Evolutionary conservation across 2,797 vertebrate species (phyloP).

Genomic region (Lepidocolaptes lacrymiger): DNA sequence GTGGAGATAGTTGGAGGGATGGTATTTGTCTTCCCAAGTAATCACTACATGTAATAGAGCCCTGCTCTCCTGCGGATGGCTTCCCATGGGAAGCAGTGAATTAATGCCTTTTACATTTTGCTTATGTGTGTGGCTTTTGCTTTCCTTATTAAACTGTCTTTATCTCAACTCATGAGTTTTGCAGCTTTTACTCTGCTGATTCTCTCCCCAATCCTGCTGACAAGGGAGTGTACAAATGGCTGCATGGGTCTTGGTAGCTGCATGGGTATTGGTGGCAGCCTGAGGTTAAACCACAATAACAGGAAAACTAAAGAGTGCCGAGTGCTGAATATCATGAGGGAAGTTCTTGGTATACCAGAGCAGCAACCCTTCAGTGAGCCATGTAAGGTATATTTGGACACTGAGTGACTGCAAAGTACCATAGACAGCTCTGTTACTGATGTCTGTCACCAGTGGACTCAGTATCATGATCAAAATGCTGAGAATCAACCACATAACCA

Average conservation of each 20-base stretch:
- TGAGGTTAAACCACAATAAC: not conserved
- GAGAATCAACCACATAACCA: not conserved
- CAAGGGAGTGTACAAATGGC: not conserved
- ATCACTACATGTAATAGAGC: fast-evolving
- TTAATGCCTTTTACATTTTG: not conserved
- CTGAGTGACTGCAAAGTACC: not conserved
- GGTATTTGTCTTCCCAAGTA: not conserved
- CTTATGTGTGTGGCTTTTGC: not conserved
- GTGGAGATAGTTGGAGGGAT: not conserved
- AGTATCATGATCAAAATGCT: not conserved
- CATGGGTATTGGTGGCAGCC: not conserved
- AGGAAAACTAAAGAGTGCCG: not conserved
- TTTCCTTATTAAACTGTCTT: not conserved
- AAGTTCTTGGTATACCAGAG: not conserved
- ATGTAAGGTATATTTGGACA: not conserved
- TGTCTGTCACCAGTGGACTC: not conserved
- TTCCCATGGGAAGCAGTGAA: not conserved
- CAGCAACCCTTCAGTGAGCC: not conserved
- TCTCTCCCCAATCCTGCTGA: too few relatives aligned
- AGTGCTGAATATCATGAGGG: not conserved
- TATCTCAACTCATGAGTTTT: not conserved
- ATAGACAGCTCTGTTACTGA: not conserved
- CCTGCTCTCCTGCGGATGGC: not conserved
- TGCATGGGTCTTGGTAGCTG: too few relatives aligned
- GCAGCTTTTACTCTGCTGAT: not conserved